Conservation (phyloP, 1,140 invertebrate genomes). For the Ceratoteleas bidentatus region DNA sequence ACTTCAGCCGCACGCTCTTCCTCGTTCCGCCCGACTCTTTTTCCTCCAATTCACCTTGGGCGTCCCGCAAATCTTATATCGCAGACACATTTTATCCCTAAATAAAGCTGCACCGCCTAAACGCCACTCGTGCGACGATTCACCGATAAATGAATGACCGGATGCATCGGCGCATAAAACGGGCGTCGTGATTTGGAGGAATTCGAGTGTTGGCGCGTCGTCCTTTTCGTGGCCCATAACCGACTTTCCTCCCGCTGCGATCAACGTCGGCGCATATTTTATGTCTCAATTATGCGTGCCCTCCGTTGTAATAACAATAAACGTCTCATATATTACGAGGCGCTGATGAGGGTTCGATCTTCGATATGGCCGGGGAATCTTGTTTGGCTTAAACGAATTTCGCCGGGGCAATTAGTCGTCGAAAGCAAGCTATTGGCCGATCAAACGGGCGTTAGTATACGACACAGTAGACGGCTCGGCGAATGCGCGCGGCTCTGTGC, state of each 20-base stretch:
- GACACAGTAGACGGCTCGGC: slow-evolving; percentile 45
- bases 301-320: slow-evolving; percentile 74
- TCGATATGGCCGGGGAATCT: slow-evolving; percentile 59
- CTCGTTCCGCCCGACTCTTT: no score
- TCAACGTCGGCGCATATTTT: slow-evolving; percentile 59
- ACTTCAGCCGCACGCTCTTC: no score
- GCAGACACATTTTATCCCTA: no score
- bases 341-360: slow-evolving; percentile 53
- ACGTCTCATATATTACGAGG: slow-evolving; percentile 72
- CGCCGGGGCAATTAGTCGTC: slow-evolving; percentile 70
- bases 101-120: no score
- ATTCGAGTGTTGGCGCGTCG: slow-evolving; percentile 41
- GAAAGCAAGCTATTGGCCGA: slow-evolving; percentile 59
- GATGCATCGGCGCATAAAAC: neutral
- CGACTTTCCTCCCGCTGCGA: slow-evolving; percentile 44
- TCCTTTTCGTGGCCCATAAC: slow-evolving; percentile 27
- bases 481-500: slow-evolving; percentile 44
- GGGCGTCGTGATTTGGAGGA: slow-evolving; percentile 30
- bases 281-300: slow-evolving; percentile 74
- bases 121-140: slow-evolving; percentile 2
- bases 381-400: slow-evolving; percentile 72
- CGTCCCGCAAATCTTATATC: no score
- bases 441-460: slow-evolving; percentile 54
- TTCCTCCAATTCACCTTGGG: no score
- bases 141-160: slow-evolving; percentile 17